Evolutionary conservation across 2,888 invertebrate genomes (phyloP), one percentile per base, ranked within the genome.

Genomic region (Pecten maximus): DNA sequence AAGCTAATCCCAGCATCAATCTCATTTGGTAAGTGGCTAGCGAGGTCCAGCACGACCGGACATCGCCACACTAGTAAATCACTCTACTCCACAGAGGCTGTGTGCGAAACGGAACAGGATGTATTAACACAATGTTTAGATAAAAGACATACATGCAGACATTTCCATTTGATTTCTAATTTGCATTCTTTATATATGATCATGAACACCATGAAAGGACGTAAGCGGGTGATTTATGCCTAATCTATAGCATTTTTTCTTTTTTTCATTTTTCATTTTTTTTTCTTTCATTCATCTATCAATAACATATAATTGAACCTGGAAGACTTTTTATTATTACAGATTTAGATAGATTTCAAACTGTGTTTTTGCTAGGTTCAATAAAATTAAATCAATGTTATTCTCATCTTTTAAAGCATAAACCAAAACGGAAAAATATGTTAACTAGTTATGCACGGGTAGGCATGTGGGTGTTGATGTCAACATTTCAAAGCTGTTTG

Each of bases 131-230:
- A 35, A 74, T 74, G 10, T 74, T 35, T 35, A 74, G 74, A 23
- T 60, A n/a, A 19, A n/a, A 23, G 60, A 60, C 23, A 19, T n/a
- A 74, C 35, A 74, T 74, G 2, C 28, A 35, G 10, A 74, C 74
- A 74, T 74, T 74, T 35, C 35, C 74, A 74, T 35, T 74, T 74
- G 74, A 74, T 74, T 74, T 74, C 35, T 74, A 74, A 74, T 74
- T 28, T 74, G 28, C 16, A 12, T 35, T 74, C 35, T 35, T 74
- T 35, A 74, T 28, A 19, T 74, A 74, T 74, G 35, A 15, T 35
- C 74, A 74, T 74, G 74, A 74, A 35, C 35, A 15, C 74, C 74
- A 74, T 28, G 35, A 74, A 74, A 54, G 35, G 74, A 10, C 35
- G 74, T 74, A 74, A 74, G 35, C 74, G n/a, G 60, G 0, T n/a